Evolutionary conservation across 35 echinoderm and acorn worm species (phyloP).

Genomic region (Ophiothrix spiculata): DNA sequence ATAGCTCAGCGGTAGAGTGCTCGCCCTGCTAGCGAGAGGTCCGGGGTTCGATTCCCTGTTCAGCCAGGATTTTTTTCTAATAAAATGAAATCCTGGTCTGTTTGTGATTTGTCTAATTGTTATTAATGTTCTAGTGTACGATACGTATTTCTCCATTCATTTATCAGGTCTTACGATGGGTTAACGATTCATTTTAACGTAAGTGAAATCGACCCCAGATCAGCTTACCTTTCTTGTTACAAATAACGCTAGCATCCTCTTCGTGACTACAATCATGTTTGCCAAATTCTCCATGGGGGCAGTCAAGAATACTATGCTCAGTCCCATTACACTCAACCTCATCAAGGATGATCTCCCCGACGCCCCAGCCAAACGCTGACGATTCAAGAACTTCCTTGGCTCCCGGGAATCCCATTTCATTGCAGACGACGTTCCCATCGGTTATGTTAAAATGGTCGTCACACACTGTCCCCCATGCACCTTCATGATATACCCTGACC

Average conservation of each 20-base stretch:
- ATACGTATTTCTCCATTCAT: too few relatives aligned
- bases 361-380: background rate
- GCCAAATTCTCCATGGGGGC: background rate
- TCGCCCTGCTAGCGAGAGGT: too few relatives aligned
- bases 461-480: background rate
- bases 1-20: too few relatives aligned
- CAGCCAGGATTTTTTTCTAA: too few relatives aligned
- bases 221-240: background rate
- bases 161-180: too few relatives aligned
- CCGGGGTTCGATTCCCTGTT: too few relatives aligned
- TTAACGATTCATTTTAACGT: too few relatives aligned
- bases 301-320: background rate
- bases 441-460: background rate
- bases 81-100: too few relatives aligned
- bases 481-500: background rate
- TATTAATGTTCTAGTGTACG: too few relatives aligned
- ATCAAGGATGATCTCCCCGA: background rate
- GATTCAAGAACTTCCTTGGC: background rate
- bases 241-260: background rate
- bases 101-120: too few relatives aligned
- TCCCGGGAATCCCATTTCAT: background rate
- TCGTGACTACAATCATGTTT: background rate
- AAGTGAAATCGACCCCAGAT: too few relatives aligned
- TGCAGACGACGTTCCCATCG: conserved; percentile 7
- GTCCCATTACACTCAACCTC: background rate